Percentiles rank a stretch among this genome's conserved stretches.
Evolutionary conservation across 2,888 invertebrate genomes (phyloP).

Genomic region (Cosmia pyralina): DNA sequence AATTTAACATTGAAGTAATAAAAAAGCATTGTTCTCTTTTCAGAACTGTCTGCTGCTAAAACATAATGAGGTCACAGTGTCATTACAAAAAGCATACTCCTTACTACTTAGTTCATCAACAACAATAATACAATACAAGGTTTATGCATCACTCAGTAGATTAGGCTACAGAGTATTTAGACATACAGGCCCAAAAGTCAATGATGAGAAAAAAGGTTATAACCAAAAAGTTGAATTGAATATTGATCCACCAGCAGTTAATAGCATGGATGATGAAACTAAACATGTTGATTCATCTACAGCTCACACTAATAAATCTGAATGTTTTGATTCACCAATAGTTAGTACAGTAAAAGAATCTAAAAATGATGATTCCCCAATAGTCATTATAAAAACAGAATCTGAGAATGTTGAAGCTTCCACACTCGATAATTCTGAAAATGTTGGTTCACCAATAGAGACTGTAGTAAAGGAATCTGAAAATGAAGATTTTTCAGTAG

Average conservation of each 20-base stretch:
- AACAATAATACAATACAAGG: conserved; percentile 88
- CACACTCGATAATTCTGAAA: background rate
- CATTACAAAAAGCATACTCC: conserved; percentile 92
- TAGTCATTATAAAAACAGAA: background rate
- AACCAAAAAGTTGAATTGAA: conserved; percentile 2
- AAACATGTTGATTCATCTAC: conserved; percentile 1
- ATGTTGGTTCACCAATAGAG: background rate
- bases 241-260: background rate
- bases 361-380: background rate
- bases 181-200: conserved; percentile 69
- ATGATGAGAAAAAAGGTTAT: background rate
- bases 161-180: conserved; percentile 90
- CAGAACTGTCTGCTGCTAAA: conserved; percentile 91
- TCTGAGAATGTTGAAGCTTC: background rate
- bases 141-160: conserved; percentile 90
- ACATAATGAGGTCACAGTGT: conserved; percentile 90
- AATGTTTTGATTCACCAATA: background rate
- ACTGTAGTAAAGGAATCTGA: background rate
- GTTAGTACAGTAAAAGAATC: background rate
- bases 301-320: background rate
- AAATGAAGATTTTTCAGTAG: conserved; percentile 1
- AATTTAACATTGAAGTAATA: background rate
- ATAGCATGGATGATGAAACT: background rate
- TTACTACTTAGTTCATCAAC: conserved; percentile 83
- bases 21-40: conserved; percentile 63